A percentile compares a stretch with the other conserved stretches of the same genome.
Evolutionary conservation across 1,140 invertebrate genomes (phyloP).

Genomic region (Limonius californicus): DNA sequence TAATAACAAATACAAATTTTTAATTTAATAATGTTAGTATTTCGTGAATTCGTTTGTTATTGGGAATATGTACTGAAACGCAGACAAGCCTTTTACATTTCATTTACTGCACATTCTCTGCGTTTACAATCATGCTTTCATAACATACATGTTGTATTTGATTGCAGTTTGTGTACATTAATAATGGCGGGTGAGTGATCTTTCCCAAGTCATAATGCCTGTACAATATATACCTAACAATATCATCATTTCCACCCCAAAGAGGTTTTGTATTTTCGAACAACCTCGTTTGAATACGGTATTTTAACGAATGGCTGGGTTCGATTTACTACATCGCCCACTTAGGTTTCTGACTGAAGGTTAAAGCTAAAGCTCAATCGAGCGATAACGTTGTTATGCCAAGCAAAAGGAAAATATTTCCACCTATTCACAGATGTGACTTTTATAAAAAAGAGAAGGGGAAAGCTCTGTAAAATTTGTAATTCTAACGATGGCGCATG

Average conservation of each 20-base stretch:
- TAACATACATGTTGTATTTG: no score
- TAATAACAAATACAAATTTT: no score
- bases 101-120: no score
- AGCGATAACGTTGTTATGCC: neutral
- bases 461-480: neutral
- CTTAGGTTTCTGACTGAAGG: constrained; percentile 1
- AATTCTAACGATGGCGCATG: neutral
- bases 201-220: neutral
- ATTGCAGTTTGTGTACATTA: no score
- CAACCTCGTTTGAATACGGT: neutral
- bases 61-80: no score
- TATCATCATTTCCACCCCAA: neutral
- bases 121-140: no score
- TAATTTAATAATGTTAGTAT: no score
- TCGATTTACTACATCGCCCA: neutral
- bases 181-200: no score
- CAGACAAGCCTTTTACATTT: no score
- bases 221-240: neutral
- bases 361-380: neutral
- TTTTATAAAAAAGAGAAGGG: neutral
- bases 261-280: neutral
- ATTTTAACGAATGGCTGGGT: neutral
- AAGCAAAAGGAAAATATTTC: neutral
- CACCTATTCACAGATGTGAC: neutral
- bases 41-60: no score